phyloP scores from a whole-genome alignment of 2,797 vertebrate genomes.

The Malacoraja senta region DNA sequence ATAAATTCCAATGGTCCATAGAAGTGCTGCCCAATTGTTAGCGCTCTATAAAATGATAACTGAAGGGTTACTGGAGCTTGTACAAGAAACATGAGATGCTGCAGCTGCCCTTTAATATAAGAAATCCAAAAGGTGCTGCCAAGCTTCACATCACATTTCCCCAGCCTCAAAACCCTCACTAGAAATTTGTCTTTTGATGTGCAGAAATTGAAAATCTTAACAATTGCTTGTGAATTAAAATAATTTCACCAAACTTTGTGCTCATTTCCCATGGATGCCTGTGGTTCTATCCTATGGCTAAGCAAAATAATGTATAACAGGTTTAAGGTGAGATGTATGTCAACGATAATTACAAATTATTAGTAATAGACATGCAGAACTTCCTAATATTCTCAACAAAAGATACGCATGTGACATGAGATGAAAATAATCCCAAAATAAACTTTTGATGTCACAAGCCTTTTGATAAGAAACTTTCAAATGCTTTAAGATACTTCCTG shows the following conservation, averaged over 20 bases:
- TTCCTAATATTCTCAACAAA: background rate
- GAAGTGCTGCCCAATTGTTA: background rate
- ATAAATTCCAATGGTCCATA: background rate
- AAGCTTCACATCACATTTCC: background rate
- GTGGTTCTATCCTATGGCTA: background rate
- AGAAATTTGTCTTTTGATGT: background rate
- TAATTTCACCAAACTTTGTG: background rate
- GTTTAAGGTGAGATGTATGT: background rate
- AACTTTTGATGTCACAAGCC: background rate
- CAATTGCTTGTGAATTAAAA: background rate
- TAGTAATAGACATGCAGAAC: background rate
- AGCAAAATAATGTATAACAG: background rate
- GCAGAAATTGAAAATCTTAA: background rate
- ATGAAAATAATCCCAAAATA: background rate
- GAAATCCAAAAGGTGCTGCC: background rate
- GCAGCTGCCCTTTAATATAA: background rate
- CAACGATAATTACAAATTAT: background rate
- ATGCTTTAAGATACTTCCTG: too few relatives aligned
- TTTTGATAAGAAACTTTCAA: background rate
- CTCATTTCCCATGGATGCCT: too few relatives aligned
- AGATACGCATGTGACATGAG: background rate
- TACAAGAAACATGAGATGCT: background rate
- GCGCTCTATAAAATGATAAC: background rate
- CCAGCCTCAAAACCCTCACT: background rate
- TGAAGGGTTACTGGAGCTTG: background rate